Evolutionary conservation across 2,797 vertebrate genomes (phyloP).

Genomic region (Enoplosus armatus): DNA sequence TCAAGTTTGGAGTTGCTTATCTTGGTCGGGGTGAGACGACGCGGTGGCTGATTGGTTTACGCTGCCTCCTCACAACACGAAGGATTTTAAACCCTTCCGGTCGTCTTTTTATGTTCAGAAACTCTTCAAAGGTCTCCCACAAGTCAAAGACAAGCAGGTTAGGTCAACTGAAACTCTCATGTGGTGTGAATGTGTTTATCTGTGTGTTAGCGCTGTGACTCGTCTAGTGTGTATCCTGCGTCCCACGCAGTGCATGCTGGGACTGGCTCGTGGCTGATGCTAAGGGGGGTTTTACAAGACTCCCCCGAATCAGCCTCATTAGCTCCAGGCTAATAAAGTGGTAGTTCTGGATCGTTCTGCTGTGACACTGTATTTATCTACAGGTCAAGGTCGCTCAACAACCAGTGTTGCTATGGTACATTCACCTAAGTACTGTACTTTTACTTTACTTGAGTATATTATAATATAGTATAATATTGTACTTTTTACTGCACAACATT

Average conservation of each 20-base stretch:
- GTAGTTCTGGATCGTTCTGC: background rate
- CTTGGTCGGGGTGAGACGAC: background rate
- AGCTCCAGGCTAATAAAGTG: background rate
- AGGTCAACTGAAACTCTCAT: background rate
- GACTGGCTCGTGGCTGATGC: constrained; percentile 2
- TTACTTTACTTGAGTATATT: too few relatives aligned
- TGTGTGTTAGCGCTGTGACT: background rate
- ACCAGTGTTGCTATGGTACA: background rate
- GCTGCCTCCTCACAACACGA: too few relatives aligned
- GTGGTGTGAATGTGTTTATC: background rate
- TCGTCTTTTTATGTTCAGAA: background rate
- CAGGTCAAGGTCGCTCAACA: background rate
- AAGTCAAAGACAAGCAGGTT: background rate
- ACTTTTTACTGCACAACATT: background rate
- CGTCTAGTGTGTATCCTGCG: background rate
- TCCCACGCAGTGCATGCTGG: constrained; percentile 7
- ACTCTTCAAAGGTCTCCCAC: background rate
- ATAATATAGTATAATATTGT: too few relatives aligned
- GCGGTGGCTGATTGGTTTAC: background rate
- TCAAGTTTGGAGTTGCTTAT: background rate
- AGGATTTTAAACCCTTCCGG: background rate
- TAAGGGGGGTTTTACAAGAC: background rate
- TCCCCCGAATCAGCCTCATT: background rate
- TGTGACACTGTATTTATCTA: background rate
- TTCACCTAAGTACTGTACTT: background rate